phyloP scores from a whole-genome alignment of 2,797 vertebrate species.

The Pseudochaenichthys georgianus region DNA sequence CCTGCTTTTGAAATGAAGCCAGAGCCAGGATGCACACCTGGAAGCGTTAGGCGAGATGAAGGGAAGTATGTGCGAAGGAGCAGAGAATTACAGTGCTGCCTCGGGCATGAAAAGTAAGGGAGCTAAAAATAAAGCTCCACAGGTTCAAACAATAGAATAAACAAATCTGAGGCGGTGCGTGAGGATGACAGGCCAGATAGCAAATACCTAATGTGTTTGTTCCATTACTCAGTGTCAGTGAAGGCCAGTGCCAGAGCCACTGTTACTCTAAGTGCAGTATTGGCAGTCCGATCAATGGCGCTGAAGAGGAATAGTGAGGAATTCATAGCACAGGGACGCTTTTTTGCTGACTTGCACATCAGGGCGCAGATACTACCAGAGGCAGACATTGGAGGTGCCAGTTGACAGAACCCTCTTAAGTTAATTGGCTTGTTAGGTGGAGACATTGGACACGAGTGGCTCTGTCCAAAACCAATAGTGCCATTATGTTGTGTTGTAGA shows the following conservation, averaged over 20 bases:
- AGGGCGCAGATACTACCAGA: conserved; percentile 48
- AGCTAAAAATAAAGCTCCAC: conserved; percentile 47
- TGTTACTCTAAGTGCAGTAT: conserved; percentile 77
- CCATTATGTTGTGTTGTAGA: conserved; percentile 46
- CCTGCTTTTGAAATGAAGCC: conserved; percentile 61
- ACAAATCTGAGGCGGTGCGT: conserved; percentile 52
- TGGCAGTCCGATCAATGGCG: conserved; percentile 72
- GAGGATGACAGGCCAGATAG: conserved; percentile 58
- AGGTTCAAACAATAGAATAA: conserved; percentile 67
- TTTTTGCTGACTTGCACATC: conserved; percentile 74
- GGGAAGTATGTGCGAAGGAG: conserved; percentile 65
- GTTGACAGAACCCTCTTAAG: conserved; percentile 77
- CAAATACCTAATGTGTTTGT: conserved; percentile 71
- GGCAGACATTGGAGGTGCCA: conserved; percentile 60
- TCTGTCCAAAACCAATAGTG: conserved; percentile 68
- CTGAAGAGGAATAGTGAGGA: conserved; percentile 66
- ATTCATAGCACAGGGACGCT: conserved; percentile 38
- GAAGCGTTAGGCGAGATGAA: conserved; percentile 69
- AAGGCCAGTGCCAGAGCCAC: conserved; percentile 53
- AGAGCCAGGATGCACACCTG: conserved; percentile 59
- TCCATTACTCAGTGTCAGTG: conserved; percentile 69
- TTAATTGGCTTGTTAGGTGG: conserved; percentile 77
- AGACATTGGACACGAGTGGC: conserved; percentile 51
- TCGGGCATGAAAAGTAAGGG: conserved; percentile 36
- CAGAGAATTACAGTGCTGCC: conserved; percentile 63